Percentiles rank a stretch among this genome's conserved stretches.
Conservation (phyloP, 2,113 vertebrate genomes). For the Uria aalge region DNA sequence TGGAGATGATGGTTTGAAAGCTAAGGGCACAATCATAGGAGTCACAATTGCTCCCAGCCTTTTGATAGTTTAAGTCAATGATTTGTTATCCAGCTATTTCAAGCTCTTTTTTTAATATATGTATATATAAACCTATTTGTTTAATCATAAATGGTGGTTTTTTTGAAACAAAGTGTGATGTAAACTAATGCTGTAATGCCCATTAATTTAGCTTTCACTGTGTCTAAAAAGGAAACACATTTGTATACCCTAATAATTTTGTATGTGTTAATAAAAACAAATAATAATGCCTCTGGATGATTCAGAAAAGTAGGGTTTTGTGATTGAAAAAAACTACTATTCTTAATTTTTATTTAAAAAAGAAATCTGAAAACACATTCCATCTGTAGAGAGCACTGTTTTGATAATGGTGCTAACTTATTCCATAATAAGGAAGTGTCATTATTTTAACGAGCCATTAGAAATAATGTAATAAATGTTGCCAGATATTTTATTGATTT, state of each 20-base stretch:
- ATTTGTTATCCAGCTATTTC: conserved; percentile 62
- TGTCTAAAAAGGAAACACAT: conserved; percentile 57
- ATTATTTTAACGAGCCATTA: background rate
- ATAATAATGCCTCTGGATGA: conserved; percentile 29
- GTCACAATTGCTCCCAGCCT: background rate
- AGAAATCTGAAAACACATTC: background rate
- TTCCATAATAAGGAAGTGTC: background rate
- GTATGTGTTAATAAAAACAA: conserved; percentile 81
- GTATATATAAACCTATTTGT: conserved; percentile 46
- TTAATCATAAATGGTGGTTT: conserved; percentile 41
- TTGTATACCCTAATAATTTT: conserved; percentile 78
- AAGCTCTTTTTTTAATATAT: background rate
- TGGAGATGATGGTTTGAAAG: conserved; percentile 16
- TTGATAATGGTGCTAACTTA: background rate
- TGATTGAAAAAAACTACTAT: background rate
- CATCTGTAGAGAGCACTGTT: background rate
- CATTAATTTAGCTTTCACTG: conserved; percentile 57
- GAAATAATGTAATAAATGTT: conserved; percentile 1
- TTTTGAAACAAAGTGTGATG: conserved; percentile 54
- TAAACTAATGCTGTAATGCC: conserved; percentile 60
- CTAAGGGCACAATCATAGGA: conserved; percentile 4
- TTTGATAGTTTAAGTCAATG: conserved; percentile 36
- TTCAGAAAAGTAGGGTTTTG: conserved; percentile 37
- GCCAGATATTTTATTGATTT: conserved; percentile 1
- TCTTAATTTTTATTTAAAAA: background rate